Evolutionary conservation across 1,140 invertebrate genomes (phyloP), one percentile per base, ranked within the genome.

Genomic region (Acarapis woodi): DNA sequence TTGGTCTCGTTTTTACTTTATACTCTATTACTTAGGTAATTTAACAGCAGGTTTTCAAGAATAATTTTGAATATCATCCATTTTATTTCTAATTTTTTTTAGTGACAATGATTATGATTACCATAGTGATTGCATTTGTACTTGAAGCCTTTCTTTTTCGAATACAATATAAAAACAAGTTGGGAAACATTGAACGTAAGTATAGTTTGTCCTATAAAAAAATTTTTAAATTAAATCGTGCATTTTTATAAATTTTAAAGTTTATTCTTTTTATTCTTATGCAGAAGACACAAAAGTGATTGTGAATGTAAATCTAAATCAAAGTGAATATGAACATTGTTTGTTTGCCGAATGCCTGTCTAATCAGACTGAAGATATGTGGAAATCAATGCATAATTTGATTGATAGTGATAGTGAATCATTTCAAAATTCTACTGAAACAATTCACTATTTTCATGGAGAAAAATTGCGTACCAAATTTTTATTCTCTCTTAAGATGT

Each of bases 61-160:
- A n/a, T n/a, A n/a, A n/a, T n/a, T n/a, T n/a, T n/a, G n/a, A n/a
- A n/a, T n/a, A n/a, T n/a, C n/a, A n/a, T n/a, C n/a, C n/a, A n/a
- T n/a, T n/a, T n/a, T n/a, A n/a, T n/a, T n/a, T n/a, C n/a, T n/a
- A n/a, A n/a, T n/a, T 85, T 57, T 83, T 83, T 54, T 58, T 87
- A 18, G 26, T 32, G 19, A 43, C 47, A 14, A 35, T 58, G 54
- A 49, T 83, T 40, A 75, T 87, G 4, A 62, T 87, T 47, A 82
- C 75, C 1, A 79, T 87, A 38, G 73, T 85, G 24, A 74, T 85
- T 16, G 78, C 78, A 3, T 80, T 76, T 48, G 75, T 87, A 29
- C 56, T 87, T 36, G 78, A 83, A 56, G 73, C 77, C 14, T 83
- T 85, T 55, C 56, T 79, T 31, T 87, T 87, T 55, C 62, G 76